phyloP scores from a whole-genome alignment of 2,113 vertebrate genomes.

The Chrysemys picta region DNA sequence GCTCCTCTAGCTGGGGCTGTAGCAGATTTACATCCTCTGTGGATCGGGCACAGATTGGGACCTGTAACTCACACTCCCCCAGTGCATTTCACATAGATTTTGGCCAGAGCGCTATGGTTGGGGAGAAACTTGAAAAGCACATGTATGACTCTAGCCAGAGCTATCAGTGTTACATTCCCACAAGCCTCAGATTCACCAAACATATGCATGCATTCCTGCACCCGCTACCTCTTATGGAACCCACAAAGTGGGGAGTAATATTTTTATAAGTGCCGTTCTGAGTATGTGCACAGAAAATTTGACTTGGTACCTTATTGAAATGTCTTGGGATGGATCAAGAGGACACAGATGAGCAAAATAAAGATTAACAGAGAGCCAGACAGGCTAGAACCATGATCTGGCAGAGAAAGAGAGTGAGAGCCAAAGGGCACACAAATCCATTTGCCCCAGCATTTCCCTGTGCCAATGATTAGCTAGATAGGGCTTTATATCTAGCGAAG shows the following conservation, averaged over 20 bases:
- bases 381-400: neutral
- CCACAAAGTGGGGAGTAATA: neutral
- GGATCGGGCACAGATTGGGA: neutral
- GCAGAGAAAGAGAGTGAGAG: neutral
- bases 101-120: neutral
- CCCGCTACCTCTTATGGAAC: neutral
- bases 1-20: neutral
- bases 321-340: neutral
- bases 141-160: neutral
- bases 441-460: neutral
- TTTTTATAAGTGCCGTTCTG: neutral
- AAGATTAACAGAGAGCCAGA: neutral
- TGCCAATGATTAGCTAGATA: neutral
- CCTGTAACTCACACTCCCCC: neutral
- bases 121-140: neutral
- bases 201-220: neutral
- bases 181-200: neutral
- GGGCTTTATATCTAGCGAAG: neutral
- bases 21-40: neutral
- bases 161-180: neutral
- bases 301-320: neutral
- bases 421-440: neutral
- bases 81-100: neutral
- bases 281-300: neutral
- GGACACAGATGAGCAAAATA: neutral